Percentiles rank a stretch among this genome's conserved stretches.
Evolutionary conservation across 2,113 vertebrate genomes (phyloP).

Genomic region (Triplophysa rosa): DNA sequence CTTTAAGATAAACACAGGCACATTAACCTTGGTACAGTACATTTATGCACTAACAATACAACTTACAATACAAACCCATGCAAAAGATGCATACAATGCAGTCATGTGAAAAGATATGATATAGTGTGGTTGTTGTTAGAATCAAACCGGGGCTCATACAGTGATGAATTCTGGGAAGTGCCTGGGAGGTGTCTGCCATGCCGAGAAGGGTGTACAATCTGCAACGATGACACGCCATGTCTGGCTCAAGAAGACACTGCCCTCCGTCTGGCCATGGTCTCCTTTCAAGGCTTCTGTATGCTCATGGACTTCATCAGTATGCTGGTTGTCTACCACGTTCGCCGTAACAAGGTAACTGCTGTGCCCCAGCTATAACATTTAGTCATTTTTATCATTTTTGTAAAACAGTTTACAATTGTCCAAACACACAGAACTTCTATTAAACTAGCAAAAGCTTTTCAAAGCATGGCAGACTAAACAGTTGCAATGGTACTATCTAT

Average conservation of each 20-base stretch:
- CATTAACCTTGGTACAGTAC: constrained; percentile 33
- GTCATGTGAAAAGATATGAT: too few species aligned
- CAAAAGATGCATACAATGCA: background rate
- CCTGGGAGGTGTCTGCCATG: constrained; percentile 87
- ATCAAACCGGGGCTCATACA: constrained; percentile 63
- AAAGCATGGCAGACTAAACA: too few species aligned
- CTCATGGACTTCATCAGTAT: constrained; percentile 87
- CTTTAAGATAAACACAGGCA: background rate
- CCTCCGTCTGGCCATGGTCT: constrained; percentile 87
- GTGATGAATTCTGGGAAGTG: constrained; percentile 74
- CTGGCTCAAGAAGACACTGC: constrained; percentile 86
- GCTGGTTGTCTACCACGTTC: constrained; percentile 91
- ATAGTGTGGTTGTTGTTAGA: constrained; percentile 65
- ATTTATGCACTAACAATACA: too few species aligned
- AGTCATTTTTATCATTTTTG: too few species aligned
- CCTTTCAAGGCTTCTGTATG: constrained; percentile 93
- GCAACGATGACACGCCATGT: constrained; percentile 89
- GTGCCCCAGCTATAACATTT: too few species aligned
- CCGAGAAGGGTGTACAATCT: constrained; percentile 86
- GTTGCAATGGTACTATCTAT: background rate
- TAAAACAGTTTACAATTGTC: too few species aligned
- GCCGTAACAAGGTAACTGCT: constrained; percentile 88
- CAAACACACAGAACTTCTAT: too few species aligned
- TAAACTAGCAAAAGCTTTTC: too few species aligned
- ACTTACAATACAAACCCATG: too few species aligned